These are phyloP conservation scores for Octodonta nipae DNA, from an alignment of 2,888 invertebrate species.

Conservation along the genomic window DNA sequence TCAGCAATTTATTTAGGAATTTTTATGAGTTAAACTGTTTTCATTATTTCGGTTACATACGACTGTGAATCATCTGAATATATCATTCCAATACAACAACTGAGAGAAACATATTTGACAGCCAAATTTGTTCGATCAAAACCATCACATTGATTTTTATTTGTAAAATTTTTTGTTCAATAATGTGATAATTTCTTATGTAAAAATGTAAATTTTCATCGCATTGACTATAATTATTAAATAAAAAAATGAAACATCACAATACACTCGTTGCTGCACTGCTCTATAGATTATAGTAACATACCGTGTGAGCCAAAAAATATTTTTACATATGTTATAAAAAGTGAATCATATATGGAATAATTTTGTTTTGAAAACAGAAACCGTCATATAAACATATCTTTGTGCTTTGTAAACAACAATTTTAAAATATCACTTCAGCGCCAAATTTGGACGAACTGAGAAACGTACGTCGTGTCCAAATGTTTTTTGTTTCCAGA, in stretches of 20 bases:
- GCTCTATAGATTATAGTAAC: not conserved
- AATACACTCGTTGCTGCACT: not conserved
- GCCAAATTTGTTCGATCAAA: too few species aligned
- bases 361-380: not conserved
- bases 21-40: too few species aligned
- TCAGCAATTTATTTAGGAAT: too few species aligned
- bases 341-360: not conserved
- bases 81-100: too few species aligned
- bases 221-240: slow-evolving; percentile 3
- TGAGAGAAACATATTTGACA: too few species aligned
- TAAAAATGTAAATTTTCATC: slow-evolving; percentile 6
- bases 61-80: too few species aligned
- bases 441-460: slow-evolving; percentile 13
- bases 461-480: too few species aligned
- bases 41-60: too few species aligned
- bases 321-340: slow-evolving; percentile 1
- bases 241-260: not conserved
- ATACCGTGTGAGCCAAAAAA: not conserved
- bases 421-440: slow-evolving; percentile 1
- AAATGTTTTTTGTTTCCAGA: slow-evolving; percentile 15
- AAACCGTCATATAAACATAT: slow-evolving; percentile 10
- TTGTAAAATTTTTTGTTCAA: too few species aligned
- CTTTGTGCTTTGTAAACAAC: slow-evolving; percentile 7
- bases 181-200: slow-evolving; percentile 1
- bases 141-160: too few species aligned